Base-by-base conservation (phyloP, 2,888 invertebrate genomes). In the Andrena camellia region DNA sequence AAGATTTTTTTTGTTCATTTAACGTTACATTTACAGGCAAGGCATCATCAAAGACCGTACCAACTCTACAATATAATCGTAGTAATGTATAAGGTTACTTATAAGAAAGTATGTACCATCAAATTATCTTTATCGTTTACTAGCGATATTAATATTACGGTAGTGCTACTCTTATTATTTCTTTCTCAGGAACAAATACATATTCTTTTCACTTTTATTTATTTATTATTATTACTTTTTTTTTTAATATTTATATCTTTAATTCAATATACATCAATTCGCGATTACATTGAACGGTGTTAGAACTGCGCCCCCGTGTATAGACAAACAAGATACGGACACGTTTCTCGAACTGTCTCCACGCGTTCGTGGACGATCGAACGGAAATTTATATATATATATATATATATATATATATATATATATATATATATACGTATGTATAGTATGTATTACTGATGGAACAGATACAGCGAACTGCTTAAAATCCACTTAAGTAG, bases 41-140 rank as follows among this genome's bases (percentile, higher is more conserved):
- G 93, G 93, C 93, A 94, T 93, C 92, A 89, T 93, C 92, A 92
- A 93, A 93, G 92, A 93, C 93, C 92, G 93, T 93, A 94, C 93
- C 93, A 92, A 93, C 92, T 92, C 92, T 92, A 92, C 91, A 90
- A 85, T 91, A 90, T 91, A 90, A 90, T 92, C 88, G 90, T 91
- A 91, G 85, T 92, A 91, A 90, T 90, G 91, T 91, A 90, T 92
- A 91, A 91, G 90, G 84, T 92, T 92, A 92, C 91, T 92, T 92
- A 90, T 93, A 92, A 91, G 92, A 92, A 93, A 92, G 91, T 93
- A 93, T 93, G 90, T 93, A 93, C 93, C 93, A 93, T 92, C 92
- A 90, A 93, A 92, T 93, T 92, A 92, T 92, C 90, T 90, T 91
- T 91, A 92, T 91, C 89, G 78, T 91, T 42, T 89, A 91, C 89